Percentiles rank a stretch among this genome's conserved stretches.
phyloP scores from a whole-genome alignment of 2,888 invertebrate genomes.

The Polydrusus pterygomalis region DNA sequence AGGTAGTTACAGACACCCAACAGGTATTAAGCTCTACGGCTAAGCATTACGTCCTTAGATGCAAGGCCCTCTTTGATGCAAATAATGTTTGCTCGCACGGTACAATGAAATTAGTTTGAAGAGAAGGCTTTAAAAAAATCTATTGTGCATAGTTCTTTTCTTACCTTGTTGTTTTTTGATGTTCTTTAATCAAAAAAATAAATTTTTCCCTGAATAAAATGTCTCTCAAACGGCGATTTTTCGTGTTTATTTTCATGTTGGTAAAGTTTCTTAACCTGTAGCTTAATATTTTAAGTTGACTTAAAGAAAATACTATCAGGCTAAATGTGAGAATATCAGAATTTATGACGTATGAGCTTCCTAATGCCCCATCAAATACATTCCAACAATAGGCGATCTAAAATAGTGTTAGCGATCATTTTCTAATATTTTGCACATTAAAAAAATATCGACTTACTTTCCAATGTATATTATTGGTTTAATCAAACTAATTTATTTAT shows the following conservation, averaged over 20 bases:
- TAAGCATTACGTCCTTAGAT: too few species aligned
- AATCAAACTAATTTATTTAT: too few species aligned
- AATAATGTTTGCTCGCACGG: too few species aligned
- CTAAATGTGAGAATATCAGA: conserved; percentile 55
- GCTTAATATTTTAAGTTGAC: conserved; percentile 53
- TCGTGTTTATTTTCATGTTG: conserved; percentile 4
- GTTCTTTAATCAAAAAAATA: conserved; percentile 42
- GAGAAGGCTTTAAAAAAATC: background rate
- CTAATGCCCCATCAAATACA: conserved; percentile 50
- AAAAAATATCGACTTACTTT: too few species aligned
- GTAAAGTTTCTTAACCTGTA: conserved; percentile 48
- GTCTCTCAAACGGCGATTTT: background rate
- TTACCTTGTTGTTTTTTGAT: conserved; percentile 55
- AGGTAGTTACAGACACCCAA: too few species aligned
- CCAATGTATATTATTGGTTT: too few species aligned
- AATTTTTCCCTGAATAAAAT: conserved; percentile 26
- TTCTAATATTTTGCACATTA: too few species aligned
- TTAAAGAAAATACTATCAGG: conserved; percentile 54
- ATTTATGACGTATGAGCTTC: conserved; percentile 51
- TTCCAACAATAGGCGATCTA: conserved; percentile 54
- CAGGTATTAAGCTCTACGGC: too few species aligned
- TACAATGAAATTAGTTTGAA: background rate
- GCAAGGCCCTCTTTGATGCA: too few species aligned
- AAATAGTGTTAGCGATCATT: conserved; percentile 28
- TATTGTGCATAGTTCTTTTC: background rate